Conservation (phyloP, 2,113 vertebrate genomes). For the Semnornis frantzii region DNA sequence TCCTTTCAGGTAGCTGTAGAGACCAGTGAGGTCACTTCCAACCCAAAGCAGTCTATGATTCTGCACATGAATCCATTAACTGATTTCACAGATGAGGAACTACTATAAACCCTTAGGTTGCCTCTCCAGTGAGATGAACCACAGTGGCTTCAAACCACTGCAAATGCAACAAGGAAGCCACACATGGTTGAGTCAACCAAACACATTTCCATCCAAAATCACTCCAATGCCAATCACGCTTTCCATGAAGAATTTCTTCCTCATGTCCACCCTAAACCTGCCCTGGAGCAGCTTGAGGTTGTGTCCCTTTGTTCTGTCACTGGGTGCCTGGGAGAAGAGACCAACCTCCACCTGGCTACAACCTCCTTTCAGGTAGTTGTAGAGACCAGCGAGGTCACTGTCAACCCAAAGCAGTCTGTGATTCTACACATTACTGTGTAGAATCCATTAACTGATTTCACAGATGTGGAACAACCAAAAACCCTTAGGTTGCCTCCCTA, state of each 20-base stretch:
- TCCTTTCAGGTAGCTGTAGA: too few relatives aligned
- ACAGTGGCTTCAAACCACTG: background rate
- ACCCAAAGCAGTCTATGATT: background rate
- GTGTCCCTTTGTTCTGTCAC: too few relatives aligned
- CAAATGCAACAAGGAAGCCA: background rate
- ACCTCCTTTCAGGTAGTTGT: too few relatives aligned
- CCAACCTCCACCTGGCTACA: too few relatives aligned
- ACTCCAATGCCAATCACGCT: too few relatives aligned
- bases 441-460: background rate
- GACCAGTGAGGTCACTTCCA: background rate
- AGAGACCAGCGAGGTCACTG: background rate
- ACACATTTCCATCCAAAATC: too few relatives aligned
- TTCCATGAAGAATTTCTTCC: too few relatives aligned
- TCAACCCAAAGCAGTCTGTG: background rate
- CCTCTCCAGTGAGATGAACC: background rate
- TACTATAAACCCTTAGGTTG: background rate
- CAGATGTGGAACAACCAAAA: background rate
- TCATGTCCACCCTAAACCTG: too few relatives aligned
- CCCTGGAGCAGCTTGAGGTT: too few relatives aligned
- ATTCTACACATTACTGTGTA: background rate
- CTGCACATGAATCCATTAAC: background rate
- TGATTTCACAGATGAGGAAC: background rate
- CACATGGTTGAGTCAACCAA: accelerated
- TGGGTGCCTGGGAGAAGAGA: too few relatives aligned
- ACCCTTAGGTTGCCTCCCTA: background rate